These are phyloP conservation scores for Tenebrio molitor DNA, from an alignment of 1,140 invertebrate species.

Conservation along the genomic window DNA sequence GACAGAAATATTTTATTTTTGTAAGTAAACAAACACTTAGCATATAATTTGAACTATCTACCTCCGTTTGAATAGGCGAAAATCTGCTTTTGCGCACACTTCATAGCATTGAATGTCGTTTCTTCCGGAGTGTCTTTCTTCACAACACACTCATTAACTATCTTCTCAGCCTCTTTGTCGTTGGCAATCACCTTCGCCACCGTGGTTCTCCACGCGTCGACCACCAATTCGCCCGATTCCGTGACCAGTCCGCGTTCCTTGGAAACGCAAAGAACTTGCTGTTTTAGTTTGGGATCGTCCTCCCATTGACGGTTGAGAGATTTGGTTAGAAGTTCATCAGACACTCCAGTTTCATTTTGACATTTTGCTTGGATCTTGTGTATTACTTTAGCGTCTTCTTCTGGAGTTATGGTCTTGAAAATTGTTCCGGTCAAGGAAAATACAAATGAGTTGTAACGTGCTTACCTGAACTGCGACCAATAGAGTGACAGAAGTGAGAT, in stretches of 20 bases:
- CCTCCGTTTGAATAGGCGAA: conserved; percentile 9
- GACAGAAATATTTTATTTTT: no score
- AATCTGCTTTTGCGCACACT: conserved; percentile 34
- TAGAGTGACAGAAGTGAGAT: no score
- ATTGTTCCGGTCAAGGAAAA: no score
- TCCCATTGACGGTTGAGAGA: conserved; percentile 64
- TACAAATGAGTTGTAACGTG: no score
- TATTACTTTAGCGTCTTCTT: no score
- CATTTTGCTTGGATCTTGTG: no score
- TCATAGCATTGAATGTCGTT: conserved; percentile 47
- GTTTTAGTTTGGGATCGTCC: conserved; percentile 66
- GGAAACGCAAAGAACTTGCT: conserved; percentile 67
- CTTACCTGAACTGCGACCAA: no score
- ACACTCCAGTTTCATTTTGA: no score
- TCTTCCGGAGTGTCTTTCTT: conserved; percentile 51
- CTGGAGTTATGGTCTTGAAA: no score
- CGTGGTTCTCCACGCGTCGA: conserved; percentile 66
- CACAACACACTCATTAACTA: conserved; percentile 50
- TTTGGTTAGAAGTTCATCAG: no score
- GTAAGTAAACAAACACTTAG: no score
- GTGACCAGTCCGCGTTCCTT: conserved; percentile 63
- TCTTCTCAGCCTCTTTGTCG: conserved; percentile 34
- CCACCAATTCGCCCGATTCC: conserved; percentile 60
- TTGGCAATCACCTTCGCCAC: conserved; percentile 65
- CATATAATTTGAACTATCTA: no score